These are phyloP conservation scores for Aplysina aerophoba DNA, from an alignment of 37 sponge, comb jelly and placozoan species.

Conservation along the genomic window DNA sequence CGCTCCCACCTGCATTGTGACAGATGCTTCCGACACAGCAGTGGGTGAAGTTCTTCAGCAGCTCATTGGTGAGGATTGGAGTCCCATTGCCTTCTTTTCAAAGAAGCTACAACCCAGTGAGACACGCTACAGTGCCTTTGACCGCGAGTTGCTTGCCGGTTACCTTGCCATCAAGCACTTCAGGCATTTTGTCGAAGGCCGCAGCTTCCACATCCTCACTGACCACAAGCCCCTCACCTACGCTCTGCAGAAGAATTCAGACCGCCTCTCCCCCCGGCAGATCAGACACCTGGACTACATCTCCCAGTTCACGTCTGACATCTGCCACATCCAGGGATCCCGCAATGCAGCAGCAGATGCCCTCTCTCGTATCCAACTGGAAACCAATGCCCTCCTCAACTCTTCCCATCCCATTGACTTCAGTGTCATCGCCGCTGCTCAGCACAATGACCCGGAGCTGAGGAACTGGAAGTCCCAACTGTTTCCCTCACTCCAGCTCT, in stretches of 20 bases:
- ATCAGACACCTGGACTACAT: conserved; percentile 67
- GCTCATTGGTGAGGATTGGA: conserved; percentile 39
- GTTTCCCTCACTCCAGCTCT: conserved; percentile 30
- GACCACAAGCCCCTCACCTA: conserved; percentile 73
- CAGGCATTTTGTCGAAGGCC: conserved; percentile 61
- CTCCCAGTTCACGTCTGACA: conserved; percentile 63
- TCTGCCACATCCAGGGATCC: conserved; percentile 52
- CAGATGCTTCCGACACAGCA: conserved; percentile 34
- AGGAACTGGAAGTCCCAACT: conserved; percentile 41
- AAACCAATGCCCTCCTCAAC: conserved; percentile 49
- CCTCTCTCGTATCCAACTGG: conserved; percentile 56
- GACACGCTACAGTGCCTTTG: conserved; percentile 70
- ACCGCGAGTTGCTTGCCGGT: conserved; percentile 56
- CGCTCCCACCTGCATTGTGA: conserved; percentile 10
- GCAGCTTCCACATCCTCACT: conserved; percentile 53
- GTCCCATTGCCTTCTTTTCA: conserved; percentile 64
- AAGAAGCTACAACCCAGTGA: conserved; percentile 53
- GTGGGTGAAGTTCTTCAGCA: conserved; percentile 71
- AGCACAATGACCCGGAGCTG: conserved; percentile 48
- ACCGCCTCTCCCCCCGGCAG: conserved; percentile 53
- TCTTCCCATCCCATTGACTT: conserved; percentile 7
- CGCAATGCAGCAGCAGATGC: conserved; percentile 71
- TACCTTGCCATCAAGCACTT: conserved; percentile 63
- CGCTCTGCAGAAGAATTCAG: conserved; percentile 38
- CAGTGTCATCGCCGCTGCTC: conserved; percentile 30